Evolutionary conservation across 1,140 invertebrate genomes (phyloP), one percentile per base, ranked within the genome.

Genomic region (Sminthurides bifidus): DNA sequence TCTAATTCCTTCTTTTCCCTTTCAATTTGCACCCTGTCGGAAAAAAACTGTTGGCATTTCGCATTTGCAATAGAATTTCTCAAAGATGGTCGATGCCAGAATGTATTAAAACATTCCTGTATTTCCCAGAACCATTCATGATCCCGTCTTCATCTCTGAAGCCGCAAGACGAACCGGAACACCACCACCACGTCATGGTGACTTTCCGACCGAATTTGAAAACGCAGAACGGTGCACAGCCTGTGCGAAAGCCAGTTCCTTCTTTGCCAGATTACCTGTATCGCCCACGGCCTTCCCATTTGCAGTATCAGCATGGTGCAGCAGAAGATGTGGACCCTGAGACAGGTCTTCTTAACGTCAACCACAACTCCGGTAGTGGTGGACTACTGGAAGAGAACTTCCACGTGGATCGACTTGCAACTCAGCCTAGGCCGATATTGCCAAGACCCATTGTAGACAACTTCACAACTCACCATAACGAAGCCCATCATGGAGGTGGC

Each of bases 291-390:
- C 63, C 63, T 1, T 57, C 59, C 2, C 63, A 65, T 46, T 30
- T 65, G 6, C 54, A 65, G 37, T 65, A 65, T 46, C 63, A 65
- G 46, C 63, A 65, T 27, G 50, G 56, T 33, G 63, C 53, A 44
- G 63, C 63, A 26, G 63, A 61, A 21, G 44, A 58, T 24, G 54
- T 56, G 0, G 63, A 65, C 44, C 54, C 57, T 12, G 50, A 59
- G 19, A 57, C 63, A 0, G 60, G 63, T 6, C 48, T 61, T 12
- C 24, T 59, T 15, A 61, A 46, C 54, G 45, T 35, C 54, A 49
- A 31, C 61, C 60, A 24, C 58, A 30, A 19, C 46, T 37, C 17
- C 41, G 14, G 17, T 30, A 43, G 27, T 52, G 10, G 30, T 35
- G 8, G 37, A n/a, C n/a, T 12, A 41, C 19, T 37, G 6, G 56